Conservation (phyloP, 2,888 invertebrate genomes). For the Campopleginae sp. region DNA sequence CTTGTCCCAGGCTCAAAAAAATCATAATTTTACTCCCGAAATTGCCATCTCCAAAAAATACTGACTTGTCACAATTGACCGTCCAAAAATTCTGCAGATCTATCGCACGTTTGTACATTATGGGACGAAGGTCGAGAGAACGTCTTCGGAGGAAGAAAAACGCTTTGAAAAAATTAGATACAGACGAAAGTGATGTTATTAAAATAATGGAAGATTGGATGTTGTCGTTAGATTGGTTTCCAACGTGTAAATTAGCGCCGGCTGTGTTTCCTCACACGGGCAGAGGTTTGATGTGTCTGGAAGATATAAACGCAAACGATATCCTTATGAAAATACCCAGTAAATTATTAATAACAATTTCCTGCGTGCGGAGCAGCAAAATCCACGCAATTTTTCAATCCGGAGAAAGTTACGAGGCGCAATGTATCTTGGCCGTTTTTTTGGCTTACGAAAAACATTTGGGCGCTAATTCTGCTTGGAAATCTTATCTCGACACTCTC, state of each 20-base stretch:
- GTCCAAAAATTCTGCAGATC: conserved; percentile 29
- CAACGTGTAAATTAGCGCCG: conserved; percentile 73
- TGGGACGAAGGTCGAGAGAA: conserved; percentile 80
- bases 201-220: conserved; percentile 76
- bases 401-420: conserved; percentile 84
- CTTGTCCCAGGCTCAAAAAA: background rate
- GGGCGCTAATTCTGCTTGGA: conserved; percentile 86
- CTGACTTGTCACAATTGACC: conserved; percentile 13
- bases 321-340: conserved; percentile 85
- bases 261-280: conserved; percentile 88
- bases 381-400: conserved; percentile 73
- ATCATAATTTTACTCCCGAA: background rate
- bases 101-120: conserved; percentile 62
- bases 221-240: conserved; percentile 72
- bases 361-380: conserved; percentile 79
- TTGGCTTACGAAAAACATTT: conserved; percentile 89
- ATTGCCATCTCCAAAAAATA: background rate
- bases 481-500: conserved; percentile 89
- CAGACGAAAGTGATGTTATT: conserved; percentile 68
- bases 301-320: conserved; percentile 83
- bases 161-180: conserved; percentile 61
- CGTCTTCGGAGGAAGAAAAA: conserved; percentile 73
- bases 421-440: conserved; percentile 91
- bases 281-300: conserved; percentile 88
- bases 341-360: conserved; percentile 85